Conservation (phyloP, 2,888 invertebrate genomes). For the Polyploca ridens region DNA sequence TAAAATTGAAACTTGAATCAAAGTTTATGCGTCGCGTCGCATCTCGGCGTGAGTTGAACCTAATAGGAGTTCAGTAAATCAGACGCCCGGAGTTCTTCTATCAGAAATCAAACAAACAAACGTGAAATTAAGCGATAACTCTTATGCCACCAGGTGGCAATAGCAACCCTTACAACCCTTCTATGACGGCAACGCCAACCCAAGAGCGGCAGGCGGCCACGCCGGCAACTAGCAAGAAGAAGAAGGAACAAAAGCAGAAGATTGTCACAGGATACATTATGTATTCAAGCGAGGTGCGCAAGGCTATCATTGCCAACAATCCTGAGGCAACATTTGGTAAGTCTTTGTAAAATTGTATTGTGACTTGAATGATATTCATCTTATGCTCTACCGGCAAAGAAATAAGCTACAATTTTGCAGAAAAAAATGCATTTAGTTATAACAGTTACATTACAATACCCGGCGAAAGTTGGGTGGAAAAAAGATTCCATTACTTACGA, state of each 20-base stretch:
- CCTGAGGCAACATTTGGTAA: conserved; percentile 97
- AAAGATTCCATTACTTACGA: too few species aligned
- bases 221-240: conserved; percentile 69
- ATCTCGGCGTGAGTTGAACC: too few species aligned
- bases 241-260: conserved; percentile 88
- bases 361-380: background rate
- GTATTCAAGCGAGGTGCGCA: conserved; percentile 98
- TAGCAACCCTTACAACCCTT: conserved; percentile 78
- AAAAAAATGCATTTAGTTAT: too few species aligned
- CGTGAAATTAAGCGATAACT: background rate
- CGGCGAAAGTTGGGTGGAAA: background rate
- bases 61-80: too few species aligned
- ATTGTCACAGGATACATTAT: conserved; percentile 98
- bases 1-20: too few species aligned
- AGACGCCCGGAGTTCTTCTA: too few species aligned
- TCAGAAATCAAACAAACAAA: too few species aligned
- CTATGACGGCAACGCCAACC: conserved; percentile 56
- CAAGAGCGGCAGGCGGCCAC: conserved; percentile 65
- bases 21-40: too few species aligned
- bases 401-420: too few species aligned
- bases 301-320: conserved; percentile 95
- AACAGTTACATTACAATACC: too few species aligned
- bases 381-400: too few species aligned
- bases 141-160: conserved; percentile 67
- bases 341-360: conserved; percentile 26